Evolutionary conservation across 2,113 vertebrate species (phyloP).

Genomic region (Tautogolabrus adspersus): DNA sequence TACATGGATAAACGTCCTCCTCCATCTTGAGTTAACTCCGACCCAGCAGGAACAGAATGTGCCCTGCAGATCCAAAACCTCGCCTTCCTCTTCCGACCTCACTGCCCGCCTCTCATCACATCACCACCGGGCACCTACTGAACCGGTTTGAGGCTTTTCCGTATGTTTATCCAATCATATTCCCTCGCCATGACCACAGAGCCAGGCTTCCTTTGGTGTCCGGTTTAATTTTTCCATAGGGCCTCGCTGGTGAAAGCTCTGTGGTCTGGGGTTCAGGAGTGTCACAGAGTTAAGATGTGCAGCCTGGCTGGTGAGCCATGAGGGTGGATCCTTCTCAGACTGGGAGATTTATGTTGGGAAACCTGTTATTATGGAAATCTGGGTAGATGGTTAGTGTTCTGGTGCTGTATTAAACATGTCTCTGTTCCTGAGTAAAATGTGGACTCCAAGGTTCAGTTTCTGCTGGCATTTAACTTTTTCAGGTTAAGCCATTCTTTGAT

Average conservation of each 20-base stretch:
- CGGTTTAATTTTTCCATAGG: constrained; percentile 65
- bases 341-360: constrained; percentile 46
- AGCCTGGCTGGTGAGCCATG: constrained; percentile 43
- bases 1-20: constrained; percentile 30
- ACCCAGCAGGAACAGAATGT: constrained; percentile 3
- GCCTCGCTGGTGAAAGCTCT: constrained; percentile 60
- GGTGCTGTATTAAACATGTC: constrained; percentile 43
- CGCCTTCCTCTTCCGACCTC: constrained; percentile 8
- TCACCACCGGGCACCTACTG: constrained; percentile 44
- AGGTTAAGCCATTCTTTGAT: not conserved
- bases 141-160: constrained; percentile 38
- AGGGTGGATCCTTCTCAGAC: constrained; percentile 47
- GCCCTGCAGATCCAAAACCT: constrained; percentile 5
- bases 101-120: constrained; percentile 44
- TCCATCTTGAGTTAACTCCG: constrained; percentile 19
- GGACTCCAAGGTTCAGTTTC: constrained; percentile 11
- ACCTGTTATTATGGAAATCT: constrained; percentile 73
- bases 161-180: constrained; percentile 74
- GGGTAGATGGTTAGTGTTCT: constrained; percentile 57
- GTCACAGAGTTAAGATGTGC: constrained; percentile 55
- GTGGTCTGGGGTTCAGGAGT: constrained; percentile 56
- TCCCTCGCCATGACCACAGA: constrained; percentile 59
- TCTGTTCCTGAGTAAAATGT: constrained; percentile 28
- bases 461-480: constrained; percentile 6
- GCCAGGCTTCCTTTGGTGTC: constrained; percentile 58